Conservation (phyloP, 2,113 vertebrate species). For the Azemiops feae region DNA sequence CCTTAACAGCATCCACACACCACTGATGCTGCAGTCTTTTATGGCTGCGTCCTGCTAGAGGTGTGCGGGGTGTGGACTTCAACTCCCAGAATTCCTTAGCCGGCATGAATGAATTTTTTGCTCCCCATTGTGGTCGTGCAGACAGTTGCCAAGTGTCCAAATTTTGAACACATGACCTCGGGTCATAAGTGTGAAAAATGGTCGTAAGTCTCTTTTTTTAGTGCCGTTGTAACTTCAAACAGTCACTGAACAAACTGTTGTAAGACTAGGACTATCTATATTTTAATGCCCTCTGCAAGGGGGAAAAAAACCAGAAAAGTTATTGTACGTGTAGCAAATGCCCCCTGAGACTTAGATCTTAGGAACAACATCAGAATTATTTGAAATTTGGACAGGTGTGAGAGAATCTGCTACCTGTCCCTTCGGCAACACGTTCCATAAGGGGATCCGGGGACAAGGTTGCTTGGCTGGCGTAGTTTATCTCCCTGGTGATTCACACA, state of each 20-base stretch:
- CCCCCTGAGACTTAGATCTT: background rate
- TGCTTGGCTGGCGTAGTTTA: background rate
- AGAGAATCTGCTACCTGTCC: background rate
- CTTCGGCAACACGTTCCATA: background rate
- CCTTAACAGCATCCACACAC: background rate
- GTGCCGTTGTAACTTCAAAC: too few species aligned
- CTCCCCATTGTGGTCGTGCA: too few species aligned
- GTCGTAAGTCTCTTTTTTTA: too few species aligned
- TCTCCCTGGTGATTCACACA: background rate
- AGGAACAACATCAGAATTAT: background rate
- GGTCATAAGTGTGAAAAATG: too few species aligned
- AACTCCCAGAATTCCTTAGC: background rate
- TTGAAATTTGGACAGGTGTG: background rate
- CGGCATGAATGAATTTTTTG: background rate
- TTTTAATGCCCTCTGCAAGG: too few species aligned
- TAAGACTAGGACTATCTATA: too few species aligned
- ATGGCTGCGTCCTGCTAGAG: rapidly evolving
- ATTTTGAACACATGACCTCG: too few species aligned
- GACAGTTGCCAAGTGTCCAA: too few species aligned
- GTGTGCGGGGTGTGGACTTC: background rate
- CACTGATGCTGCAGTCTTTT: background rate
- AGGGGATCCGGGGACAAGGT: background rate
- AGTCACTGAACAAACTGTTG: too few species aligned
- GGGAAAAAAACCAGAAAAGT: too few species aligned
- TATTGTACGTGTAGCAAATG: background rate